Base-by-base conservation (phyloP, 2,113 vertebrate species). In the Siphamia tubifer region DNA sequence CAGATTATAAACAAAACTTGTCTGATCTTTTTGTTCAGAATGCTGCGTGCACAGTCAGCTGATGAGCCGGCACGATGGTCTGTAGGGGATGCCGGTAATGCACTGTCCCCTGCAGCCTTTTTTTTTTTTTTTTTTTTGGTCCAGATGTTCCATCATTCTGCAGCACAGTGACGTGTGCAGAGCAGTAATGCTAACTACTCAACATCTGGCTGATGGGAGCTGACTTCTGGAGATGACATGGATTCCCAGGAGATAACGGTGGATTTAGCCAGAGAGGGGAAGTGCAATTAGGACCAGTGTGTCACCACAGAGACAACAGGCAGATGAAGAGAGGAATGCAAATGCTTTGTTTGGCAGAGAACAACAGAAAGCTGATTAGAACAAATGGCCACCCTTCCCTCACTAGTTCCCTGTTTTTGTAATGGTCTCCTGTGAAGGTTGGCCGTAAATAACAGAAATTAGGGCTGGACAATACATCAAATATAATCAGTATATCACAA, bases 291-390 rank as follows among this genome's bases (percentile, higher is more conserved):
- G 86, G 83, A 89, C 76, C 84, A 73, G 81, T 90, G 87, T 91
- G 86, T 89, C 89, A 86, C 68, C 39, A 36, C 67, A 82, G 68
- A 83, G 67, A 85, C 77, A 81, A 71, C 53, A 5, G 72, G 66
- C 79, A 83, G 85, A 86, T 88, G 85, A 83, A 39, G 63, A 71
- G 68, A 68, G 70, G 74, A 88, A 81, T 74, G 65, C 73, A 85
- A 88, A 86, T 83, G 82, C 87, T 89, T 90, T 90, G 86, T 91
- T 90, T 90, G 88, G 87, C 83, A 89, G 75, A 82, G 81, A 77
- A 88, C 77, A 90, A 84, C 80, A 84, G 78, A 89, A 90, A 87
- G 87, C 87, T 91, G 90, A 92, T 92, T 90, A 89, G 85, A 74
- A 66, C 83, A 86, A 88, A 89, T 86, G 84, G 69, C 30, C 63